Base-by-base conservation (phyloP, 2,888 invertebrate genomes). In the Meiosimyza decipiens region DNA sequence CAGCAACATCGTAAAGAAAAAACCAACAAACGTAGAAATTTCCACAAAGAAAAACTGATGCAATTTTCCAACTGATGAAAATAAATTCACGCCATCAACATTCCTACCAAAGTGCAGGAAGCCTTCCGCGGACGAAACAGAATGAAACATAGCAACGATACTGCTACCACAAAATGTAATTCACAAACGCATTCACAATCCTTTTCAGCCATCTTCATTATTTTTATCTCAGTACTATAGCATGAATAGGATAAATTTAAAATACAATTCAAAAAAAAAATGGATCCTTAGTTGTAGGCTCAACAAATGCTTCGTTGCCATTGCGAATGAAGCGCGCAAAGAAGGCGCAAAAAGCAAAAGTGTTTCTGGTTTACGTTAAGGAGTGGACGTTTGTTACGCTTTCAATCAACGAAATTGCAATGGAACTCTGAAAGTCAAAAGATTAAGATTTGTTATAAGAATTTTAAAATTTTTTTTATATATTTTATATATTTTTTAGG, bases 11-110 rank as follows among this genome's bases (percentile, higher is more conserved):
- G 9, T 9, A 40, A 40, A 40, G 40, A 40, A 40, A 54, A 13
- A 63, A 2, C 63, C 12, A 63, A 63, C 33, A 51, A 68, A 49
- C 18, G 40, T 33, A 33, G 49, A 57, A 50, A 69, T 59, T 66
- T 65, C 65, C 63, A 67, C 64, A 64, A 59, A 74, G 63, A 72
- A 71, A 71, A 68, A 65, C 75, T 73, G 75, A 76, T 79, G 75
- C 74, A 78, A 77, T 76, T 78, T 78, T 75, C 73, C 76, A 54
- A 63, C 74, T 76, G 79, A 79, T 78, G 78, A 76, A 78, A 77
- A 79, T 78, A 78, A 78, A 79, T 79, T 79, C 78, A 76, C 75
- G 76, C 73, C 77, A 76, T 73, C 74, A 76, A 76, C 75, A 76
- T 75, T 74, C 74, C 72, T 65, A 51, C 57, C 28, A 18, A 55